phyloP scores from a whole-genome alignment of 2,797 vertebrate genomes.

The Pantherophis vulpinus region DNA sequence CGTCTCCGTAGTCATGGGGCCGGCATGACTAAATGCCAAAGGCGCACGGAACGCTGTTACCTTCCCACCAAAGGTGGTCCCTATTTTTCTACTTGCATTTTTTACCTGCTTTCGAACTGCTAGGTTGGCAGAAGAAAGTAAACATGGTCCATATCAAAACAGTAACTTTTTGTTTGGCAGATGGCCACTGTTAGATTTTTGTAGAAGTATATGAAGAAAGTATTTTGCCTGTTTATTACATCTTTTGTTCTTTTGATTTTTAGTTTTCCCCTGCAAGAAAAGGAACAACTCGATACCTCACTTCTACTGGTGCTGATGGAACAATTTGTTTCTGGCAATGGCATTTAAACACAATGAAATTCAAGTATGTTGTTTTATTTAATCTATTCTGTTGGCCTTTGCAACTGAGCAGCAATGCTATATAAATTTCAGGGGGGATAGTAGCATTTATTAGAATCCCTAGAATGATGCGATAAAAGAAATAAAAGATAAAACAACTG shows the following conservation, averaged over 20 bases:
- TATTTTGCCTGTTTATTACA: not conserved
- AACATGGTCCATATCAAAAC: not conserved
- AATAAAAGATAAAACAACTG: not conserved
- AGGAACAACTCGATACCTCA: conserved; percentile 88
- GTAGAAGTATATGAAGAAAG: not conserved
- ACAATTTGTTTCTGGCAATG: conserved; percentile 99
- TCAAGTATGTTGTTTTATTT: conserved; percentile 77
- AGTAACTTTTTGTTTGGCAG: not conserved
- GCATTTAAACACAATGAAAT: conserved; percentile 90
- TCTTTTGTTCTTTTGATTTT: conserved; percentile 30
- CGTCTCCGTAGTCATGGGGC: too few species aligned
- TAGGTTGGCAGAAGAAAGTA: not conserved
- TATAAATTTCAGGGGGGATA: not conserved
- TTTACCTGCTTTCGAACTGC: too few species aligned
- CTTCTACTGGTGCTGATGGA: conserved; percentile 96
- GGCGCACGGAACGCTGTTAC: too few species aligned
- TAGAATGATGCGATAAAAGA: not conserved
- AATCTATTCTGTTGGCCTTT: not conserved
- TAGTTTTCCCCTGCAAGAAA: conserved; percentile 92
- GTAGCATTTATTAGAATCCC: not conserved
- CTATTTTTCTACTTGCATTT: too few species aligned
- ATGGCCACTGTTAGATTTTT: not conserved
- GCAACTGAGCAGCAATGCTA: not conserved
- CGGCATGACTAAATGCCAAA: too few species aligned
- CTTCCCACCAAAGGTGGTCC: too few species aligned